Evolutionary conservation across 1,140 invertebrate genomes (phyloP).

Genomic region (Drosophila quadrilineata): DNA sequence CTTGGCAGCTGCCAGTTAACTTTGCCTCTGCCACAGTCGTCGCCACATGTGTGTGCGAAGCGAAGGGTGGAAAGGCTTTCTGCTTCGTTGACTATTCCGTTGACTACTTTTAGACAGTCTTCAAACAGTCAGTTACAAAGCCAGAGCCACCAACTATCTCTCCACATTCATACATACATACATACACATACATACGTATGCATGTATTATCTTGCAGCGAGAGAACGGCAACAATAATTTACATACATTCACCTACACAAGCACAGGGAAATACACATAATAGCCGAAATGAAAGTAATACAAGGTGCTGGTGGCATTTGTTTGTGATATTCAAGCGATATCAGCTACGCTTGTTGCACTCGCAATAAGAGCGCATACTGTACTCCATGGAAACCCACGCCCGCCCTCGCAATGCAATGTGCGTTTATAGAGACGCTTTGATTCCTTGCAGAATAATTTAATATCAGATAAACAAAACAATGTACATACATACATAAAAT

Average conservation of each 20-base stretch:
- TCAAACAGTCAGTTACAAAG: conserved; percentile 43
- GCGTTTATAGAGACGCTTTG: too few relatives aligned
- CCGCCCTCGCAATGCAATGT: too few relatives aligned
- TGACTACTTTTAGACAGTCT: conserved; percentile 28
- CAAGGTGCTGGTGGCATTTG: not conserved
- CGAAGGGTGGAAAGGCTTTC: conserved; percentile 63
- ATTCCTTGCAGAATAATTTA: too few relatives aligned
- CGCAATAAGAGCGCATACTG: too few relatives aligned
- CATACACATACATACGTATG: too few relatives aligned
- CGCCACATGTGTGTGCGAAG: too few relatives aligned
- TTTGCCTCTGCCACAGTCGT: conserved; percentile 54
- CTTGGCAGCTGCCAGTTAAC: conserved; percentile 10
- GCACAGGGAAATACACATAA: not conserved
- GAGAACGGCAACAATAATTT: conserved; percentile 1
- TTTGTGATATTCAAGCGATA: not conserved
- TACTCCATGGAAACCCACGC: not conserved
- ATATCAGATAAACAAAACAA: too few relatives aligned
- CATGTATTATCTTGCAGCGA: conserved; percentile 22
- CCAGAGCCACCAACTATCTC: too few relatives aligned
- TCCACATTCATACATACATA: not conserved
- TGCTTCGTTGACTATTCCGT: conserved; percentile 47
- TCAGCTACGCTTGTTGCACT: conserved; percentile 3
- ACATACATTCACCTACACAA: not conserved
- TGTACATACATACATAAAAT: too few relatives aligned
- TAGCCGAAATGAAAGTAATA: conserved; percentile 16